Percentiles rank a stretch among this genome's conserved stretches.
Evolutionary conservation across 2,797 vertebrate genomes (phyloP).

Genomic region (Ceyx erithaca): DNA sequence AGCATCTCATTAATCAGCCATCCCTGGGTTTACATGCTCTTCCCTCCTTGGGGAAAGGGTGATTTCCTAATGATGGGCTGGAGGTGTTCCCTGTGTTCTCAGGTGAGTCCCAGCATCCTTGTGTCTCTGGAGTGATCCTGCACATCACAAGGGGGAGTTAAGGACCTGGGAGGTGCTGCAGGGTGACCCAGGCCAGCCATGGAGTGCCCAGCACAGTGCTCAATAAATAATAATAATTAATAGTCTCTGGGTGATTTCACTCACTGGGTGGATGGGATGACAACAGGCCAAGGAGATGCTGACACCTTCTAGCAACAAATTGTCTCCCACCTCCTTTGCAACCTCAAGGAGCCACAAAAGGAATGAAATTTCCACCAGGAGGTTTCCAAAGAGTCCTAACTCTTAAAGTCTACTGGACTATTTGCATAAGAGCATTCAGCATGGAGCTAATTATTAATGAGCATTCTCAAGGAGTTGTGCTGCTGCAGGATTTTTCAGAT

Average conservation of each 20-base stretch:
- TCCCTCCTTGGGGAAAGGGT: background rate
- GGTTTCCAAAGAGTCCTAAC: constrained; percentile 69
- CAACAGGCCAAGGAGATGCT: background rate
- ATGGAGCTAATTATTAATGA: constrained; percentile 76
- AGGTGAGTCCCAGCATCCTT: background rate
- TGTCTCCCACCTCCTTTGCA: constrained; percentile 74
- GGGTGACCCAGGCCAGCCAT: background rate
- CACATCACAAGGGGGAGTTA: background rate
- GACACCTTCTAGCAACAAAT: constrained; percentile 61
- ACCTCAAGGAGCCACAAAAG: constrained; percentile 70
- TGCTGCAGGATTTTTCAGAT: constrained; percentile 75
- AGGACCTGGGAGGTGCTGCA: background rate
- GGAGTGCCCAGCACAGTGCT: background rate
- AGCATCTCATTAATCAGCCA: constrained; percentile 1
- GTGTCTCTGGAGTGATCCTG: background rate
- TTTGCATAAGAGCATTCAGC: constrained; percentile 70
- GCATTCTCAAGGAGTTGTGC: constrained; percentile 70
- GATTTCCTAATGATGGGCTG: background rate
- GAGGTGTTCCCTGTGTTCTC: background rate
- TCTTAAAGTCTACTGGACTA: constrained; percentile 59
- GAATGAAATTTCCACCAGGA: constrained; percentile 75
- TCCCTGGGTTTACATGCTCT: background rate
- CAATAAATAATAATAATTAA: constrained; percentile 23
- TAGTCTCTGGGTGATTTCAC: background rate
- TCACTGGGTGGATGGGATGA: background rate